Percentiles rank a stretch among this genome's conserved stretches.
Conservation (phyloP, 1,140 invertebrate species). For the Ericerus pela region DNA sequence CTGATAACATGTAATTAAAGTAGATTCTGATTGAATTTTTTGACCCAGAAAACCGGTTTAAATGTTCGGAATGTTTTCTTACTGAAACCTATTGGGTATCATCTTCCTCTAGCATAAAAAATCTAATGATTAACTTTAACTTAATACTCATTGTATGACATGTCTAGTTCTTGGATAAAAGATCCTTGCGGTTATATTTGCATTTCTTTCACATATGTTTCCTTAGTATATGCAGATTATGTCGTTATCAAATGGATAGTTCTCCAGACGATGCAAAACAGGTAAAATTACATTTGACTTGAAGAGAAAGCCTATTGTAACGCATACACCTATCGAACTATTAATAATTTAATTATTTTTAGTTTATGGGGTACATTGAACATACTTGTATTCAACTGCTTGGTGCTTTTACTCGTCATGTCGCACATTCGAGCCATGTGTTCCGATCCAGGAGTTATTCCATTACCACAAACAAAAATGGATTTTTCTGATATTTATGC, state of each 20-base stretch:
- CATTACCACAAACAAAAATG: slow-evolving; percentile 58
- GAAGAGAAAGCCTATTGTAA: neutral
- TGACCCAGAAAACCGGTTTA: too few relatives aligned
- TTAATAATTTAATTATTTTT: slow-evolving; percentile 27
- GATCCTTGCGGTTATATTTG: slow-evolving; percentile 83
- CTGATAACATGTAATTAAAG: too few relatives aligned
- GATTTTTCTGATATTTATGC: slow-evolving; percentile 76
- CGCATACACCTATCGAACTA: neutral
- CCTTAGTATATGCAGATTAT: slow-evolving; percentile 80
- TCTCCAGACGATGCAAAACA: slow-evolving; percentile 61
- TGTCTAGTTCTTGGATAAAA: slow-evolving; percentile 23
- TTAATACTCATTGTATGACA: neutral
- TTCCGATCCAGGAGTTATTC: slow-evolving; percentile 77
- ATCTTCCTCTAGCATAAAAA: too few relatives aligned
- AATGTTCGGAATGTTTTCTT: too few relatives aligned
- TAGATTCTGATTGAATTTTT: too few relatives aligned
- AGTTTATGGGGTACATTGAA: slow-evolving; percentile 77
- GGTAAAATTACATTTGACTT: slow-evolving; percentile 36
- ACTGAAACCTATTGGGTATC: too few relatives aligned
- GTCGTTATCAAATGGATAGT: slow-evolving; percentile 76
- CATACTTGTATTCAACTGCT: slow-evolving; percentile 63
- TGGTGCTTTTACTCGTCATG: slow-evolving; percentile 58
- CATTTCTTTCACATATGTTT: slow-evolving; percentile 64
- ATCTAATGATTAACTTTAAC: too few relatives aligned
- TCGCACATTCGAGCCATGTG: slow-evolving; percentile 71